Percentiles rank a stretch among this genome's conserved stretches.
Conservation (phyloP, 1,140 invertebrate species). For the Ectropis grisescens region DNA sequence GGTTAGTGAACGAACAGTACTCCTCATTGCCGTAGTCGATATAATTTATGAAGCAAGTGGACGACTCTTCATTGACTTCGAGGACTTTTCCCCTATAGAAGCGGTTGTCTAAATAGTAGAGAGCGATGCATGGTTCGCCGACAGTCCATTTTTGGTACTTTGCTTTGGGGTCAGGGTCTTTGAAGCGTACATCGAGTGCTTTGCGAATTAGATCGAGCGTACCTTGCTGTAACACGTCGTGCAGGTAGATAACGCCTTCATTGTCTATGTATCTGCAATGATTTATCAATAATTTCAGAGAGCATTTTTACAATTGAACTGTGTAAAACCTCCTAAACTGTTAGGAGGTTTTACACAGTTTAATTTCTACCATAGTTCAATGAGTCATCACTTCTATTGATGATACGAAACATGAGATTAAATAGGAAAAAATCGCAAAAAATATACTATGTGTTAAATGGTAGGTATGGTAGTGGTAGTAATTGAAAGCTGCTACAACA, state of each 20-base stretch:
- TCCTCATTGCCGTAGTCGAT: conserved; percentile 77
- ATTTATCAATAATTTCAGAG: no score
- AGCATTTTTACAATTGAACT: no score
- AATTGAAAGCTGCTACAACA: no score
- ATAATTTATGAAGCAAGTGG: conserved; percentile 67
- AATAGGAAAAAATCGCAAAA: no score
- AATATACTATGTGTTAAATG: no score
- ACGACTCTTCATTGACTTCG: conserved; percentile 38
- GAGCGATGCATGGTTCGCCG: conserved; percentile 75
- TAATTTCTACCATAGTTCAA: no score
- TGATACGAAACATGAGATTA: no score
- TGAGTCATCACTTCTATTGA: no score
- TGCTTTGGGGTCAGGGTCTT: conserved; percentile 49
- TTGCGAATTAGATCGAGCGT: conserved; percentile 66
- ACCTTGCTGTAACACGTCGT: conserved; percentile 50
- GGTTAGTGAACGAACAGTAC: conserved; percentile 53
- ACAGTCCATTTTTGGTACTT: conserved; percentile 62
- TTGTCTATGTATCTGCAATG: no score
- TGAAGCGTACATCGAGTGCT: conserved; percentile 64
- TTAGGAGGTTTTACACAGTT: no score
- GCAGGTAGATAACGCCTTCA: conserved; percentile 70
- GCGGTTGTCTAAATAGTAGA: conserved; percentile 72
- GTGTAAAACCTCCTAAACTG: no score
- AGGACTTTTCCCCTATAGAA: conserved; percentile 75
- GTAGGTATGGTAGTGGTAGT: no score